Conservation (phyloP, 2,113 vertebrate species). For the Hirundichthys speculiger region DNA sequence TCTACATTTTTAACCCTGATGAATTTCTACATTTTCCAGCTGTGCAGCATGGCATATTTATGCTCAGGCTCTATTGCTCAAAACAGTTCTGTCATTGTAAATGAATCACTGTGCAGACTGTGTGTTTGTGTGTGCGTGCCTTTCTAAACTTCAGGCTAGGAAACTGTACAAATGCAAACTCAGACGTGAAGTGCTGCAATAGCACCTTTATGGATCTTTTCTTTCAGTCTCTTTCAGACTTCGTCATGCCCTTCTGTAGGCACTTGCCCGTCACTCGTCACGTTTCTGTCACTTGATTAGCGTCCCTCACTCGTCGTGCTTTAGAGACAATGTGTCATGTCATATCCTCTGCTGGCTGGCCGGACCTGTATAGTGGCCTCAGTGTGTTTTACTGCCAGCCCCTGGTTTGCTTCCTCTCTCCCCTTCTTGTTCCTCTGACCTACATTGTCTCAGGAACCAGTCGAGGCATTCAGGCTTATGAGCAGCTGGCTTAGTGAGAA, state of each 20-base stretch:
- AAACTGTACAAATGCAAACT: constrained; percentile 55
- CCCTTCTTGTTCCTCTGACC: constrained; percentile 31
- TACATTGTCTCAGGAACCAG: constrained; percentile 41
- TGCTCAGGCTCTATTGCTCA: constrained; percentile 67
- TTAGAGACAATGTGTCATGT: constrained; percentile 53
- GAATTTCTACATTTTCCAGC: constrained; percentile 81
- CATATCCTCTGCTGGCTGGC: constrained; percentile 53
- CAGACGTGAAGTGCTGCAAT: constrained; percentile 32
- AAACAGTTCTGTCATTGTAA: constrained; percentile 76
- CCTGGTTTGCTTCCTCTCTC: constrained; percentile 35
- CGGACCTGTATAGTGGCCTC: constrained; percentile 55
- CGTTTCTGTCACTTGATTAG: constrained; percentile 30
- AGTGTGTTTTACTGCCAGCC: constrained; percentile 21
- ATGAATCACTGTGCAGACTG: constrained; percentile 68
- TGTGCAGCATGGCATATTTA: constrained; percentile 78
- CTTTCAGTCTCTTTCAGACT: constrained; percentile 28
- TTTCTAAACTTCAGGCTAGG: constrained; percentile 45
- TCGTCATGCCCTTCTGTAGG: constrained; percentile 2
- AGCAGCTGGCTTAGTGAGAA: constrained; percentile 53
- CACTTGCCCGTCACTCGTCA: constrained; percentile 25
- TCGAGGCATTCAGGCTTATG: constrained; percentile 29
- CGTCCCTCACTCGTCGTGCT: constrained; percentile 45
- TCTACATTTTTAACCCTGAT: constrained; percentile 76
- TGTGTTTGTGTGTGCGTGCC: constrained; percentile 13
- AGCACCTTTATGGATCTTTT: constrained; percentile 9